Percentiles rank a stretch among this genome's conserved stretches.
These are phyloP conservation scores for Diorhabda carinulata DNA, from an alignment of 1,140 invertebrate genomes.

Conservation along the genomic window DNA sequence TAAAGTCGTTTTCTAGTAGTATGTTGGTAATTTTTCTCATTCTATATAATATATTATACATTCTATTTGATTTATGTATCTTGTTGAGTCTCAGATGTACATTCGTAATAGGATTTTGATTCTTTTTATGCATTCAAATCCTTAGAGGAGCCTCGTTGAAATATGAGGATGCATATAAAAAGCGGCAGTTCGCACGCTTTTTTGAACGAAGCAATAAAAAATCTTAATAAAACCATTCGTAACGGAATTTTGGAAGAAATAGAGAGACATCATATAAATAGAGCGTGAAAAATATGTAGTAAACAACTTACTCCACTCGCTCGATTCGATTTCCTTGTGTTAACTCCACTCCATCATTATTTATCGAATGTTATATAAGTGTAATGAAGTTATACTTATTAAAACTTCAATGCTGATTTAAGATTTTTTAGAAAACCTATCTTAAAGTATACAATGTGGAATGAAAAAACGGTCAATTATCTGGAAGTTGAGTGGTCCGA, in stretches of 20 bases:
- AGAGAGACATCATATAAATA: background rate
- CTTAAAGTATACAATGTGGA: too few relatives aligned
- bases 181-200: background rate
- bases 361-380: too few relatives aligned
- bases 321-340: too few relatives aligned
- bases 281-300: background rate
- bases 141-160: conserved; percentile 6
- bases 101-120: conserved; percentile 13
- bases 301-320: background rate
- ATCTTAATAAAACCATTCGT: background rate
- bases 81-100: conserved; percentile 10
- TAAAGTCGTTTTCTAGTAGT: background rate
- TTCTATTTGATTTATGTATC: conserved; percentile 8
- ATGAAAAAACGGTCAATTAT: too few relatives aligned
- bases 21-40: conserved; percentile 4
- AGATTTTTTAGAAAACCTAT: too few relatives aligned
- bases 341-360: too few relatives aligned
- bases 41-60: conserved; percentile 5
- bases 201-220: background rate
- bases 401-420: too few relatives aligned
- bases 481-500: too few relatives aligned
- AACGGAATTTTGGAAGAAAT: background rate
- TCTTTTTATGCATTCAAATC: conserved; percentile 12
- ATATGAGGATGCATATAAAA: conserved; percentile 9
- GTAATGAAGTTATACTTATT: too few relatives aligned